phyloP scores from a whole-genome alignment of 2,113 vertebrate genomes.

The Grantiella picta region DNA sequence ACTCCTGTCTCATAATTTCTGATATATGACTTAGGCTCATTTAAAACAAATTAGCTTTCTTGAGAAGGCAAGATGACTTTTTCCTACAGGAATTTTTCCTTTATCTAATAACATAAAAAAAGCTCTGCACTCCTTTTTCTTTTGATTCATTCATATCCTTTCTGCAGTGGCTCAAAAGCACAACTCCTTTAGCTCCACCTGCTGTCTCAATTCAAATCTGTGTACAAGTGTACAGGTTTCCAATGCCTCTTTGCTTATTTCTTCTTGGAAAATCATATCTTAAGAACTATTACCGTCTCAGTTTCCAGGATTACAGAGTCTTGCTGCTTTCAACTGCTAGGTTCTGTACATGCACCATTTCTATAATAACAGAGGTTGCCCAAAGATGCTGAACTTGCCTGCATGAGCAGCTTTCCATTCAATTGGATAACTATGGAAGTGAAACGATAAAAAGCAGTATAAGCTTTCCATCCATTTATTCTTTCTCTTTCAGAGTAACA shows the following conservation, averaged over 20 bases:
- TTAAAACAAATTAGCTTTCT: not conserved
- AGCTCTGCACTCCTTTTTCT: not conserved
- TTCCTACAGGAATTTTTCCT: not conserved
- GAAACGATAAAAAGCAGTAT: constrained; percentile 6
- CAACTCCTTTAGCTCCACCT: constrained; percentile 66
- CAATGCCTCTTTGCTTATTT: not conserved
- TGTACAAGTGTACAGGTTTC: not conserved
- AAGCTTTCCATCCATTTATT: constrained; percentile 17
- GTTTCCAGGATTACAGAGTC: constrained; percentile 19
- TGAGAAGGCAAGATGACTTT: not conserved
- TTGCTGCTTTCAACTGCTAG: constrained; percentile 31
- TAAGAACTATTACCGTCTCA: not conserved
- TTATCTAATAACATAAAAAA: not conserved
- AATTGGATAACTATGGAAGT: constrained; percentile 13
- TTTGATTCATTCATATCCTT: constrained; percentile 32
- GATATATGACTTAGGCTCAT: not conserved
- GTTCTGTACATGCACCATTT: not conserved
- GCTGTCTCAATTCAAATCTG: constrained; percentile 44
- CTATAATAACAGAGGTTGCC: constrained; percentile 38
- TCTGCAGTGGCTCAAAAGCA: constrained; percentile 7
- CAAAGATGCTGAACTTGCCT: constrained; percentile 31
- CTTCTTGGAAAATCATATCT: not conserved
- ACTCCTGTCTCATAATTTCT: not conserved
- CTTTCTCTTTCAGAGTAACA: constrained; percentile 9
- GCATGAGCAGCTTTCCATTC: constrained; percentile 12